These are phyloP conservation scores for Iphiclides podalirius DNA, from an alignment of 2,888 invertebrate genomes.

Conservation along the genomic window DNA sequence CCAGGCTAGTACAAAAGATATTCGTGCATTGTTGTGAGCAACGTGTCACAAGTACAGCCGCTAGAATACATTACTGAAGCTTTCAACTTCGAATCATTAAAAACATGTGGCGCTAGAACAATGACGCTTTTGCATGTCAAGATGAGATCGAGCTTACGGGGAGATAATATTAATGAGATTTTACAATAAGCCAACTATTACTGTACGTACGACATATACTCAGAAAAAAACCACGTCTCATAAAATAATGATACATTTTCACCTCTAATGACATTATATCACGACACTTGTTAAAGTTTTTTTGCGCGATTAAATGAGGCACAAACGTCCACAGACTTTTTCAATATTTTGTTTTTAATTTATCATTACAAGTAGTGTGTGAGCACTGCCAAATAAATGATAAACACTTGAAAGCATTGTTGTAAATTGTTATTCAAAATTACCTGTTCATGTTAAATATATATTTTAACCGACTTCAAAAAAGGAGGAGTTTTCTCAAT, in stretches of 20 bases:
- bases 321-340: no score
- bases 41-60: not conserved
- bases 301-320: not conserved
- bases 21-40: not conserved
- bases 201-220: not conserved
- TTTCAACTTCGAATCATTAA: slow-evolving; percentile 4
- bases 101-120: slow-evolving; percentile 6
- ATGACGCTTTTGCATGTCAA: slow-evolving; percentile 5
- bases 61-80: not conserved
- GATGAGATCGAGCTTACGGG: slow-evolving; percentile 3
- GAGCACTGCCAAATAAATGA: no score
- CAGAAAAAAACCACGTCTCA: not conserved
- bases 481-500: no score
- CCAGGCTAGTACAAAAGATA: no score
- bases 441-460: no score
- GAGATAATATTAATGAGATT: slow-evolving; percentile 10
- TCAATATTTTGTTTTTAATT: no score
- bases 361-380: no score
- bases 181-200: slow-evolving; percentile 1
- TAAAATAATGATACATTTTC: not conserved
- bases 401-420: no score
- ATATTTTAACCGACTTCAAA: no score
- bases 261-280: not conserved
- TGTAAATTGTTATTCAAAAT: no score
- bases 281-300: not conserved